These are phyloP conservation scores for Eudemis profundana DNA, from an alignment of 2,888 invertebrate species.

Conservation along the genomic window DNA sequence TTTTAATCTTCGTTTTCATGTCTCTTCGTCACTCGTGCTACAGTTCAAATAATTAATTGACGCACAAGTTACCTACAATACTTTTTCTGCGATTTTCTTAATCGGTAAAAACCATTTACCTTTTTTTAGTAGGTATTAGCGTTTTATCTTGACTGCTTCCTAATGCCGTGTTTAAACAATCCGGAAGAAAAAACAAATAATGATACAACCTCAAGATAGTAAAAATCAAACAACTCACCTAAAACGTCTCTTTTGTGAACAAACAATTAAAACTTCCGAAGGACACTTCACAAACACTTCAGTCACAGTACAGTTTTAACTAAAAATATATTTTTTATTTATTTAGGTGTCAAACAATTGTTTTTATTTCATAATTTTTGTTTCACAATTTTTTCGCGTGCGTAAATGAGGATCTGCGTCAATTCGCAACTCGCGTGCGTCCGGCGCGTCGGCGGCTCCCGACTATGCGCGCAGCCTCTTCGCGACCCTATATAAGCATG, in stretches of 20 bases:
- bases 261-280: conserved; percentile 31
- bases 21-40: too few relatives aligned
- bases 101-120: too few relatives aligned
- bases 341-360: not conserved
- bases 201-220: conserved; percentile 31
- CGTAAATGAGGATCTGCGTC: too few relatives aligned
- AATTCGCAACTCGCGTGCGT: conserved; percentile 52
- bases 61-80: not conserved
- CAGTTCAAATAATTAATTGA: conserved; percentile 1
- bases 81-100: too few relatives aligned
- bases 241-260: conserved; percentile 16
- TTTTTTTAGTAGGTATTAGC: not conserved
- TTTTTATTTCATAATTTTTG: conserved; percentile 9
- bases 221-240: conserved; percentile 40
- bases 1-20: conserved; percentile 1
- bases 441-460: conserved; percentile 48
- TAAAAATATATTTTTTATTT: not conserved
- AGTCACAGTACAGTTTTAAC: conserved; percentile 3
- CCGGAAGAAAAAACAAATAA: conserved; percentile 23
- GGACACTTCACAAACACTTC: conserved; percentile 38
- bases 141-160: conserved; percentile 4
- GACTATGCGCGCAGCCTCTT: conserved; percentile 63
- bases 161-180: conserved; percentile 8
- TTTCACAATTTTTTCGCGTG: conserved; percentile 5
- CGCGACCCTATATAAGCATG: conserved; percentile 64